phyloP scores from a whole-genome alignment of 2,797 vertebrate genomes.

The Microcaecilia unicolor region DNA sequence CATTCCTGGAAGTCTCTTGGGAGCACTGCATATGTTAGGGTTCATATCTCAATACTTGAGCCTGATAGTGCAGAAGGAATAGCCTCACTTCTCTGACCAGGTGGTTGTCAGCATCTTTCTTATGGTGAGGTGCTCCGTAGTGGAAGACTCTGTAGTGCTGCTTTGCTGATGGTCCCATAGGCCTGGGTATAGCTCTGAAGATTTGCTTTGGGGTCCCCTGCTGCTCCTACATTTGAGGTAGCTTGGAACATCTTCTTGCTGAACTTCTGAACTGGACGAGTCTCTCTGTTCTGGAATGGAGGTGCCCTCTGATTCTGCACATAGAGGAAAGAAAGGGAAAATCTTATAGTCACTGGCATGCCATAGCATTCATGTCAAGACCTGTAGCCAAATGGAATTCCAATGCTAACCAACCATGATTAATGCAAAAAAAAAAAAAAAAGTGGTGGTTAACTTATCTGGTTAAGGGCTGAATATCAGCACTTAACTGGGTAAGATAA shows the following conservation, averaged over 20 bases:
- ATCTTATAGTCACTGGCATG: not conserved
- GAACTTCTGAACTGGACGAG: conserved; percentile 42
- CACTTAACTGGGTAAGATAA: too few relatives aligned
- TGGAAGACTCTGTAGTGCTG: conserved; percentile 64
- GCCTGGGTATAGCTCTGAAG: conserved; percentile 86
- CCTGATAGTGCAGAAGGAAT: too few relatives aligned
- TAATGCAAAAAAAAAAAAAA: too few relatives aligned
- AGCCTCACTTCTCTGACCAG: too few relatives aligned
- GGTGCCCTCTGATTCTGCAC: conserved; percentile 58
- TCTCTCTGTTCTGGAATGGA: conserved; percentile 40
- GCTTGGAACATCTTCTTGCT: conserved; percentile 78
- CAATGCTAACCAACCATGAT: too few relatives aligned
- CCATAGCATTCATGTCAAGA: not conserved
- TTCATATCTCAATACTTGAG: too few relatives aligned
- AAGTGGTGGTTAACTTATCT: too few relatives aligned
- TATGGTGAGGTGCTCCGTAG: not conserved
- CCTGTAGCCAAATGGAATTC: too few relatives aligned
- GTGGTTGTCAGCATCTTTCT: too few relatives aligned
- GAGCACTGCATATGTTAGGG: too few relatives aligned
- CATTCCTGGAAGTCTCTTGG: too few relatives aligned
- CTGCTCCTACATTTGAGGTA: conserved; percentile 60
- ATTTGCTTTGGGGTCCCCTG: conserved; percentile 71
- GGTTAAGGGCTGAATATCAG: too few relatives aligned
- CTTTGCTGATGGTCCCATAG: conserved; percentile 81
- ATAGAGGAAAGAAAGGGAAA: not conserved